A percentile compares a stretch with the other conserved stretches of the same genome.
These are phyloP conservation scores for Galemys pyrenaicus DNA, from an alignment of 2,113 vertebrate species.

Conservation along the genomic window DNA sequence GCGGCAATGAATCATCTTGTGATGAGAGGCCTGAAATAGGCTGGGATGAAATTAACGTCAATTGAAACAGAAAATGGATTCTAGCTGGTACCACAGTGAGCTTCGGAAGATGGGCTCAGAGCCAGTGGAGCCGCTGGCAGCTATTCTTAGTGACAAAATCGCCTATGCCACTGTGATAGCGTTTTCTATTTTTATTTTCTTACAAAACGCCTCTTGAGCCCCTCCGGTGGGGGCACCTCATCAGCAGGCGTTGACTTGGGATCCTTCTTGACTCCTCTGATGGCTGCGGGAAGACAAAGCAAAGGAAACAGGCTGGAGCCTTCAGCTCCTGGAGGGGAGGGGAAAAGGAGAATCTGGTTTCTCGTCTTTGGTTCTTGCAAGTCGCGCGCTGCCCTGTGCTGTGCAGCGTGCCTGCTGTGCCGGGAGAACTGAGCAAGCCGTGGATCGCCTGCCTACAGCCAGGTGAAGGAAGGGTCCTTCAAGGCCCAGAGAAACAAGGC, in stretches of 20 bases:
- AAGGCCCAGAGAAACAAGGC: too few relatives aligned
- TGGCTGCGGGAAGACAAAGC: neutral
- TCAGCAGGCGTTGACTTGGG: constrained; percentile 53
- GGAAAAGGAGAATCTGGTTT: neutral
- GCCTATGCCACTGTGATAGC: neutral
- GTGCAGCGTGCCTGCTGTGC: too few relatives aligned
- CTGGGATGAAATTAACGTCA: constrained; percentile 71
- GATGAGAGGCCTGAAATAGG: constrained; percentile 76
- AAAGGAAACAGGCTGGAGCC: neutral
- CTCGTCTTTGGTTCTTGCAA: too few relatives aligned
- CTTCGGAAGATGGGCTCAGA: constrained; percentile 1
- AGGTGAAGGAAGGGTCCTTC: too few relatives aligned
- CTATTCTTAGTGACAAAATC: constrained; percentile 59
- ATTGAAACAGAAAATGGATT: constrained; percentile 75
- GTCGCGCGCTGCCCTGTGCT: too few relatives aligned
- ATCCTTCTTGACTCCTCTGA: constrained; percentile 30
- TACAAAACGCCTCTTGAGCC: constrained; percentile 52
- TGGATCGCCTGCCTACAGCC: too few relatives aligned
- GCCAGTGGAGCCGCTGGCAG: neutral
- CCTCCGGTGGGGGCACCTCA: constrained; percentile 25
- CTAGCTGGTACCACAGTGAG: constrained; percentile 50
- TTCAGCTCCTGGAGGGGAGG: neutral
- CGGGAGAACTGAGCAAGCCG: too few relatives aligned
- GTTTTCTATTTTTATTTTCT: constrained; percentile 72
- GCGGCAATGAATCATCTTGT: constrained; percentile 66